Percentiles rank a stretch among this genome's conserved stretches.
Evolutionary conservation across 2,113 vertebrate species (phyloP).

Genomic region (Cardinalis cardinalis): DNA sequence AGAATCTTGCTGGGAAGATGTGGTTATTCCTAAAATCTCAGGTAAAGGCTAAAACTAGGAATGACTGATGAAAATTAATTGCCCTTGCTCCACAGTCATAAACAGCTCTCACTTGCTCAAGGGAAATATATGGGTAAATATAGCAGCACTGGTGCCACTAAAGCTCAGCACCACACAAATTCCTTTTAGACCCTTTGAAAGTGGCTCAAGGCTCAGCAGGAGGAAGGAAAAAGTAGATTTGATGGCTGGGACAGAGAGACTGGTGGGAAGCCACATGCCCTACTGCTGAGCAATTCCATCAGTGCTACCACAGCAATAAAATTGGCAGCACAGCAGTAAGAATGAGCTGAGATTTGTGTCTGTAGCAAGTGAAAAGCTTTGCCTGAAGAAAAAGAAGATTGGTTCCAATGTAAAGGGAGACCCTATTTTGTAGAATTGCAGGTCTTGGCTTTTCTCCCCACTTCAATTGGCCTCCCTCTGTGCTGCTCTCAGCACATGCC

Average conservation of each 20-base stretch:
- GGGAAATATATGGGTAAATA: fast-evolving
- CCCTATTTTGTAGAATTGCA: slow-evolving; percentile 7
- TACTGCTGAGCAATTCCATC: background rate
- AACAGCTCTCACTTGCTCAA: background rate
- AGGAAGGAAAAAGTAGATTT: background rate
- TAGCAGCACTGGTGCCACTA: background rate
- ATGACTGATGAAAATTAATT: background rate
- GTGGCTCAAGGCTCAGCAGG: background rate
- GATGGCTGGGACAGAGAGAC: background rate
- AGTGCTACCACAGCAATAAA: background rate
- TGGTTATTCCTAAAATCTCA: background rate
- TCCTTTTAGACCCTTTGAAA: background rate
- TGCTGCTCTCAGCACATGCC: background rate
- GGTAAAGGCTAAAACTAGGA: background rate
- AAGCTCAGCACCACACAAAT: background rate
- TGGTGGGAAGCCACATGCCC: background rate
- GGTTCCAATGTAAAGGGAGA: background rate
- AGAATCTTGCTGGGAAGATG: background rate
- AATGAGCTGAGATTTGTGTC: background rate
- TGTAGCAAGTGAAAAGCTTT: background rate
- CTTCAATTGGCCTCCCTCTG: background rate
- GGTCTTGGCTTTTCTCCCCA: background rate
- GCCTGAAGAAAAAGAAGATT: background rate
- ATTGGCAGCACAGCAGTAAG: background rate
- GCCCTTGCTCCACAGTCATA: background rate